A percentile compares a stretch with the other conserved stretches of the same genome.
These are phyloP conservation scores for Tachysurus fulvidraco DNA, from an alignment of 2,113 vertebrate species.

Conservation along the genomic window DNA sequence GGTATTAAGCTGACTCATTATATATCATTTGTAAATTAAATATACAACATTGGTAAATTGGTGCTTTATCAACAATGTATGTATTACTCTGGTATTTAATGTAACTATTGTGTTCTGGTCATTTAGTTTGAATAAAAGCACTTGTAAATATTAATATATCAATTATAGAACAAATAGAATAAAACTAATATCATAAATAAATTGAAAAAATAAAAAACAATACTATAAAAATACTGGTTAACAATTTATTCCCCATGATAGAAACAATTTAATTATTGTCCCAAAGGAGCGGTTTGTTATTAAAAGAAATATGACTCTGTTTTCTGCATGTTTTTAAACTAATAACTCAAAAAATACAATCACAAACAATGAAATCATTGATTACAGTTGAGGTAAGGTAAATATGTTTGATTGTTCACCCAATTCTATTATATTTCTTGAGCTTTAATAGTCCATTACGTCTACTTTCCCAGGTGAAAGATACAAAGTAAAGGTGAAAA, in stretches of 20 bases:
- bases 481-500: not conserved
- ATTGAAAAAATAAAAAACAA: no score
- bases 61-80: not conserved
- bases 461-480: not conserved
- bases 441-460: not conserved
- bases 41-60: not conserved
- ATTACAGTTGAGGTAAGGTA: not conserved
- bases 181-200: no score
- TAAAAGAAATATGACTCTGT: not conserved
- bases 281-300: no score
- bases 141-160: not conserved
- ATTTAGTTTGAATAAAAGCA: not conserved
- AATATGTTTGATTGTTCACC: not conserved
- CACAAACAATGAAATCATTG: not conserved
- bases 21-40: not conserved
- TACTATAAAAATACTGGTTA: no score
- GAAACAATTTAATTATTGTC: no score
- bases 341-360: not conserved
- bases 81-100: not conserved
- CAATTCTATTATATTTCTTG: not conserved
- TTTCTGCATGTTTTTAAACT: not conserved
- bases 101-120: not conserved
- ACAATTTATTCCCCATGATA: not conserved
- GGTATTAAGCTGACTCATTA: not conserved
- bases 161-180: no score